These are phyloP conservation scores for Kryptolebias marmoratus DNA, from an alignment of 2,113 vertebrate genomes.

Conservation along the genomic window DNA sequence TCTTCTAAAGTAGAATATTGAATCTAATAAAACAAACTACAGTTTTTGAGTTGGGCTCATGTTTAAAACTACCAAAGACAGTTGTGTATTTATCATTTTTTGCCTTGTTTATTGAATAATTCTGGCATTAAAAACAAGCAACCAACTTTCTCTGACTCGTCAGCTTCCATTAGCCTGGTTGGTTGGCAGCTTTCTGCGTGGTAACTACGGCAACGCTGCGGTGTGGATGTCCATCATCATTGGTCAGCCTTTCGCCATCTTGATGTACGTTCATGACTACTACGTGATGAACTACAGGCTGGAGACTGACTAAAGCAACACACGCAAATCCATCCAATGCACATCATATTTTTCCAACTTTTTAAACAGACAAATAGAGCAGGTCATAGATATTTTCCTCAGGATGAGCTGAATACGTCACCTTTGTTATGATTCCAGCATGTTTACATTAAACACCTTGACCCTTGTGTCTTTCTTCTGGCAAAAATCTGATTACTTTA, in stretches of 20 bases:
- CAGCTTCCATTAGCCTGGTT: conserved; percentile 92
- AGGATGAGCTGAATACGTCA: conserved; percentile 7
- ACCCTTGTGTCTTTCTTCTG: background rate
- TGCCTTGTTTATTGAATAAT: too few relatives aligned
- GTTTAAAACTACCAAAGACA: too few relatives aligned
- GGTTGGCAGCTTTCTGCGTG: conserved; percentile 83
- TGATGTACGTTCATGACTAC: conserved; percentile 97
- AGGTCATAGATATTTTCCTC: background rate
- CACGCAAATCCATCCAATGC: background rate
- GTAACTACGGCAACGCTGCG: conserved; percentile 91
- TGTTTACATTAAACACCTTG: conserved; percentile 29
- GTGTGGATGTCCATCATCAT: conserved; percentile 94
- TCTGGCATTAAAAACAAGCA: conserved; percentile 2
- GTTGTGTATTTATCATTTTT: too few relatives aligned
- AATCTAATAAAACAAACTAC: too few relatives aligned
- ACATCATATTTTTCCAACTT: background rate
- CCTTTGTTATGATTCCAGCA: background rate
- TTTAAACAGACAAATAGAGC: background rate
- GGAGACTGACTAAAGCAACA: conserved; percentile 31
- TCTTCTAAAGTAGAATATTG: too few relatives aligned
- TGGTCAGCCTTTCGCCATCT: conserved; percentile 89
- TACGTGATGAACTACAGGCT: conserved; percentile 86
- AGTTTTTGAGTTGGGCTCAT: too few relatives aligned
- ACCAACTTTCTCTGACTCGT: conserved; percentile 2
- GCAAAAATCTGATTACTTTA: background rate